Conservation (phyloP, 35 echinoderm and acorn worm genomes). For the Holothuria glaberrima region DNA sequence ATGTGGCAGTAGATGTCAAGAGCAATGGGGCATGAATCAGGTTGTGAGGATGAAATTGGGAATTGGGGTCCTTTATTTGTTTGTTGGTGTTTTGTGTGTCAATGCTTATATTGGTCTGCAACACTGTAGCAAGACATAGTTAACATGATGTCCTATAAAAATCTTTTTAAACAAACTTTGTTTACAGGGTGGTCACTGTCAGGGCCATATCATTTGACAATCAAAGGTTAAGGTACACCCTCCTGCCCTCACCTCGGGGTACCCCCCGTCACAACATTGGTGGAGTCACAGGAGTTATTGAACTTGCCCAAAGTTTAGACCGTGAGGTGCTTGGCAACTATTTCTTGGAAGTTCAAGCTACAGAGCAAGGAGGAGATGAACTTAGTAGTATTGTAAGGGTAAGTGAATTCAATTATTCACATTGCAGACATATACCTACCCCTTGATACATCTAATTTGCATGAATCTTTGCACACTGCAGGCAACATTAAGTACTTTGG, state of each 20-base stretch:
- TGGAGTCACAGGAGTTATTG: conserved; percentile 52
- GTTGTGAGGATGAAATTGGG: too few relatives aligned
- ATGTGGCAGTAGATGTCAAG: too few relatives aligned
- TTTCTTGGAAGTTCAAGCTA: conserved; percentile 63
- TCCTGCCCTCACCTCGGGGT: neutral
- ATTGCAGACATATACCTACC: too few relatives aligned
- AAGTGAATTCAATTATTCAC: conserved; percentile 45
- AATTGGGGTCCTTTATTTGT: too few relatives aligned
- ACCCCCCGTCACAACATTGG: conserved; percentile 61
- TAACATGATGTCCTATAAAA: neutral
- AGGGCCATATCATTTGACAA: conserved; percentile 73
- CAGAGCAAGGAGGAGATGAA: conserved; percentile 33
- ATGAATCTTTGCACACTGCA: too few relatives aligned
- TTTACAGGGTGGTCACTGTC: conserved; percentile 61
- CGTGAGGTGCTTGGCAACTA: conserved; percentile 48
- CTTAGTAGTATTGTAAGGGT: conserved; percentile 62
- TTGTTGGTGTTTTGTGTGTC: neutral
- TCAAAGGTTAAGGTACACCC: conserved; percentile 49
- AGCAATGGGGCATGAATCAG: too few relatives aligned
- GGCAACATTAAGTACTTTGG: too few relatives aligned
- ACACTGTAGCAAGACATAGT: neutral
- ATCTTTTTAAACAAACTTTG: neutral
- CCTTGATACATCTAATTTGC: too few relatives aligned
- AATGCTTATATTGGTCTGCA: neutral
- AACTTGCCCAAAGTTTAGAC: conserved; percentile 37